Conservation (phyloP, 2,797 vertebrate species). For the Otus scops region DNA sequence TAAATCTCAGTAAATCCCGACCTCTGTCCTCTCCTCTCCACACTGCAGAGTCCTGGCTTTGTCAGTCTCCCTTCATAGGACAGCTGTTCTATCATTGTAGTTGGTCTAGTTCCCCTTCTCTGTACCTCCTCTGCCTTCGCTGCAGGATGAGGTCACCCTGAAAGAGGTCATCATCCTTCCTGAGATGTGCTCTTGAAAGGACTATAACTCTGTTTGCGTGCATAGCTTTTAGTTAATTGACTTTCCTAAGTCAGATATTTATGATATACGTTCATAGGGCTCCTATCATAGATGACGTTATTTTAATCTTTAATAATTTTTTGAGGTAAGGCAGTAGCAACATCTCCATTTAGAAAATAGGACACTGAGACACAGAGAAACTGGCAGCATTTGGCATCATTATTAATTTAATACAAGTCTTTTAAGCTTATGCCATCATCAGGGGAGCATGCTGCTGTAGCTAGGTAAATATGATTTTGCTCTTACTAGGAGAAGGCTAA, state of each 20-base stretch:
- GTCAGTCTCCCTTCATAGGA: not conserved
- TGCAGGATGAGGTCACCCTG: not conserved
- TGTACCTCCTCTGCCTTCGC: not conserved
- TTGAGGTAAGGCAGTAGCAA: not conserved
- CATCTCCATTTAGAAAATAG: not conserved
- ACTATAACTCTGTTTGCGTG: not conserved
- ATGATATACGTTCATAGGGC: not conserved
- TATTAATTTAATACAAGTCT: constrained; percentile 19
- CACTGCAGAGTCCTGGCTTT: not conserved
- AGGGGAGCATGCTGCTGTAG: not conserved
- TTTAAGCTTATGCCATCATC: not conserved
- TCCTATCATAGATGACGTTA: not conserved
- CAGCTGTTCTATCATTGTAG: not conserved
- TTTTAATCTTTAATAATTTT: not conserved
- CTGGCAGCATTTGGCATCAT: not conserved
- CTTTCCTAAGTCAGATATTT: not conserved
- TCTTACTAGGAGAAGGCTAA: not conserved
- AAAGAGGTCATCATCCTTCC: not conserved
- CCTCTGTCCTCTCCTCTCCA: not conserved
- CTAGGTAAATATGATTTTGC: not conserved
- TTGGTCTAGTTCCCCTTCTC: not conserved
- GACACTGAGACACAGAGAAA: not conserved
- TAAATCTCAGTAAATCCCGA: not conserved
- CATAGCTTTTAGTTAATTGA: not conserved
- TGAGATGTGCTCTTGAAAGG: not conserved